Evolutionary conservation across 2,797 vertebrate genomes (phyloP), one percentile per base, ranked within the genome.

Genomic region (Novumbra hubbsi): DNA sequence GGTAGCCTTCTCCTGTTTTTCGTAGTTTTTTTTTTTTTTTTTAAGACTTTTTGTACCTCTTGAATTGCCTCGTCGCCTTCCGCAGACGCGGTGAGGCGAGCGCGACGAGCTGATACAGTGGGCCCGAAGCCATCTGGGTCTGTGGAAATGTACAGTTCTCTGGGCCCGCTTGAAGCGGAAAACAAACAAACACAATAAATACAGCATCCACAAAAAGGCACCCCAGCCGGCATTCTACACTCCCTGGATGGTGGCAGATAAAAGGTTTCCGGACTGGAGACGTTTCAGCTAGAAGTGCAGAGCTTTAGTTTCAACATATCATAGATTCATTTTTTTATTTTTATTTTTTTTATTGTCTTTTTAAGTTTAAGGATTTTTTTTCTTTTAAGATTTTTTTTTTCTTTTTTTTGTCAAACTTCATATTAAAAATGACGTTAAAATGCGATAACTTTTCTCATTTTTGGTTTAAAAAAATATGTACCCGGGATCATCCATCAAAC

Each of bases 391-490:
- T 88, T 90, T 91, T n/a, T 90, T 90, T 50, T 48, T 27, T 15
- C 3, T 89, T 89, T 88, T 87, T 91, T 90, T 87, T 93, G 88
- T 90, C 89, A 93, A 93, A 92, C 89, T 90, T 91, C 89, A 92
- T 91, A 92, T 89, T 92, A 92, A 90, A 92, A 92, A 92, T 90
- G 85, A 93, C 80, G 84, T 90, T 90, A 92, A 91, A 93, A 91
- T 91, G 90, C 85, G 3, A 60, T 21, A 60, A 92, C 91, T 92
- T 90, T 75, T 92, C 89, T 75, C 86, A 90, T 92, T 94, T 94
- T 94, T 92, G 91, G 92, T 92, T 93, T 91, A 89, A 92, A 93
- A 93, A 91, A 91, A 93, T 91, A 93, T 91, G 92, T 94, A 94
- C 92, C 92, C 92, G 91, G 93, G 92, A 92, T 92, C 90, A 88